Percentiles rank a stretch among this genome's conserved stretches.
These are phyloP conservation scores for Microchrysa polita DNA, from an alignment of 2,888 invertebrate species.

Conservation along the genomic window DNA sequence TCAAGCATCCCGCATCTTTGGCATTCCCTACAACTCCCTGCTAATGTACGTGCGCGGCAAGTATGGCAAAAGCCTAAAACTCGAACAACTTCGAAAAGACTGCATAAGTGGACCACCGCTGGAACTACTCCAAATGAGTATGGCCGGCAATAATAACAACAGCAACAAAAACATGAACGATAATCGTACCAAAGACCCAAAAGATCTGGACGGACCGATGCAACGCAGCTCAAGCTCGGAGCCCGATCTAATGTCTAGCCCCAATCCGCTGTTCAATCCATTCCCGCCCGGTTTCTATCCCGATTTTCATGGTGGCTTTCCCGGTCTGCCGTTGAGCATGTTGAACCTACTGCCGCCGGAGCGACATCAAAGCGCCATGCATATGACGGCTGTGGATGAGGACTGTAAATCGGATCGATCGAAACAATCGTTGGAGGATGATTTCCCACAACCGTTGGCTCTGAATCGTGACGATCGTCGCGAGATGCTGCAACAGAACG, in stretches of 20 bases:
- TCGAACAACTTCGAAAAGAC: slow-evolving; percentile 88
- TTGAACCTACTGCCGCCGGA: slow-evolving; percentile 84
- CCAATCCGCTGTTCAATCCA: slow-evolving; percentile 77
- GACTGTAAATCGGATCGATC: slow-evolving; percentile 74
- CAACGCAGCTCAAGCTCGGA: slow-evolving; percentile 74
- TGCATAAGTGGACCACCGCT: slow-evolving; percentile 82
- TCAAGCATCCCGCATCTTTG: slow-evolving; percentile 89
- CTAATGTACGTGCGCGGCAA: slow-evolving; percentile 93
- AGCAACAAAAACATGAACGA: slow-evolving; percentile 64
- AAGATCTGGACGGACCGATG: slow-evolving; percentile 61
- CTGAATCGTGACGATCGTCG: slow-evolving; percentile 71
- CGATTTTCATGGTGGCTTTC: slow-evolving; percentile 82
- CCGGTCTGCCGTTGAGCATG: slow-evolving; percentile 83
- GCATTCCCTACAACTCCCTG: slow-evolving; percentile 92
- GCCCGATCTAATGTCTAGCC: slow-evolving; percentile 70
- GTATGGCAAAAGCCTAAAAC: slow-evolving; percentile 90
- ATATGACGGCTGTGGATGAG: slow-evolving; percentile 71
- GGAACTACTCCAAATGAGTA: slow-evolving; percentile 74
- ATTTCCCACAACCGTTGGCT: slow-evolving; percentile 66
- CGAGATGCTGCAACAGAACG: slow-evolving; percentile 79
- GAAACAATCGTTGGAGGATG: slow-evolving; percentile 71
- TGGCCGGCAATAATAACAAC: slow-evolving; percentile 67
- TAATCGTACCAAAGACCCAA: slow-evolving; percentile 57
- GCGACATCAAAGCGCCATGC: slow-evolving; percentile 70
- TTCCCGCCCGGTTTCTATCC: slow-evolving; percentile 85